Conservation (phyloP, 1,140 invertebrate species). For the Gonatopus flavifemur region DNA sequence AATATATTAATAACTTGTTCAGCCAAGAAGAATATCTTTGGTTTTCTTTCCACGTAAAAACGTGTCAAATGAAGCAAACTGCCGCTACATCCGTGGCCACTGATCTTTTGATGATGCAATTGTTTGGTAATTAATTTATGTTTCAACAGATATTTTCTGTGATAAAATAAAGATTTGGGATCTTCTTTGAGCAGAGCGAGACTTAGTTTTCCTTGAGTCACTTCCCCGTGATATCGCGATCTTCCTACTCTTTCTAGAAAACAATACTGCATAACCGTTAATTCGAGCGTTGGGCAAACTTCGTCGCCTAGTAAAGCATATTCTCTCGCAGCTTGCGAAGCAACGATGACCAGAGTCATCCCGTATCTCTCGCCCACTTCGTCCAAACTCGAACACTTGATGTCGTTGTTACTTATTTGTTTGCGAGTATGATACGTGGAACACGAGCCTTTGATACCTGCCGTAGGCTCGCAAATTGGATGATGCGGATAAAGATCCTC, state of each 20-base stretch:
- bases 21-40: conserved; percentile 59
- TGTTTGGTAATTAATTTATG: conserved; percentile 69
- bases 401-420: conserved; percentile 53
- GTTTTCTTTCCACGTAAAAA: conserved; percentile 64
- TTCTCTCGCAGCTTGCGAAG: conserved; percentile 65
- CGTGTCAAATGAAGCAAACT: conserved; percentile 64
- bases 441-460: conserved; percentile 70
- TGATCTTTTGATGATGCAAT: conserved; percentile 52
- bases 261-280: conserved; percentile 68
- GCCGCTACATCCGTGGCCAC: conserved; percentile 50
- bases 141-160: conserved; percentile 64
- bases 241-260: conserved; percentile 79
- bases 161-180: conserved; percentile 70
- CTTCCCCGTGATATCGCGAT: conserved; percentile 69
- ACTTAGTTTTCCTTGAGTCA: conserved; percentile 68
- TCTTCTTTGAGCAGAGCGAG: conserved; percentile 60
- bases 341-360: conserved; percentile 71
- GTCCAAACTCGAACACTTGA: conserved; percentile 48
- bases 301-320: conserved; percentile 61
- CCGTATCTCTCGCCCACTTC: conserved; percentile 59
- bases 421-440: conserved; percentile 60
- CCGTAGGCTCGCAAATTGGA: conserved; percentile 59
- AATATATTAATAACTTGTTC: conserved; percentile 63
- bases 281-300: conserved; percentile 58
- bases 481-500: conserved; percentile 67